These are phyloP conservation scores for Hycleus phaleratus DNA, from an alignment of 1,140 invertebrate species.

Conservation along the genomic window DNA sequence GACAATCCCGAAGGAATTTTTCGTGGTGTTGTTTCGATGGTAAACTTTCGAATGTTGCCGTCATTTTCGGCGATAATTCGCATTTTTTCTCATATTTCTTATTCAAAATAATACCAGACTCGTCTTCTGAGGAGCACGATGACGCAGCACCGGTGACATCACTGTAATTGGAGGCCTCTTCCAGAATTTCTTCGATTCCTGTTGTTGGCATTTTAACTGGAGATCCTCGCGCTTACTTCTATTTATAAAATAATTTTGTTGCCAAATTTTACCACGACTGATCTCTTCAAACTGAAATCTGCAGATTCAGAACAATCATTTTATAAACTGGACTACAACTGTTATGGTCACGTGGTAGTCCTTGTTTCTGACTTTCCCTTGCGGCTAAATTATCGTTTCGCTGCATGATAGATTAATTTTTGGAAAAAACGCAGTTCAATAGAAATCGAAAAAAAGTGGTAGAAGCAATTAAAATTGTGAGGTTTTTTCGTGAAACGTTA, in stretches of 20 bases:
- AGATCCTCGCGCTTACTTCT: slow-evolving; percentile 14
- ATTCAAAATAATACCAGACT: not conserved
- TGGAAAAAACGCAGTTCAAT: no score
- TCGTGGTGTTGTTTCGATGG: slow-evolving; percentile 56
- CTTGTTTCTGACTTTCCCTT: slow-evolving; percentile 11
- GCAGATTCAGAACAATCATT: slow-evolving; percentile 5
- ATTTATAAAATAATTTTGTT: no score
- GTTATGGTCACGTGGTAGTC: slow-evolving; percentile 17
- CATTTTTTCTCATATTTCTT: no score
- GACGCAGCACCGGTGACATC: slow-evolving; percentile 10
- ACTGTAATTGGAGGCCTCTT: slow-evolving; percentile 25
- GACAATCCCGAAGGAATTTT: slow-evolving; percentile 58
- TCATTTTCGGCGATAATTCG: no score
- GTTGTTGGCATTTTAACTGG: slow-evolving; percentile 16
- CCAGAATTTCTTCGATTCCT: slow-evolving; percentile 10
- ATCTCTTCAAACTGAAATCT: not conserved
- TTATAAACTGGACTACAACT: slow-evolving; percentile 13
- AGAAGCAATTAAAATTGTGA: no score
- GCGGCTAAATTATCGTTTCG: slow-evolving; percentile 2
- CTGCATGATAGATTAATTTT: no score
- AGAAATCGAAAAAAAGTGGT: no score
- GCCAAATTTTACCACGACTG: slow-evolving; percentile 16
- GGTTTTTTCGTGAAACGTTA: no score
- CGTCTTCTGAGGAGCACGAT: slow-evolving; percentile 25
- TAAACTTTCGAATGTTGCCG: slow-evolving; percentile 40